Base-by-base conservation (phyloP, 2,888 invertebrate species). In the Melinaea menophilus region DNA sequence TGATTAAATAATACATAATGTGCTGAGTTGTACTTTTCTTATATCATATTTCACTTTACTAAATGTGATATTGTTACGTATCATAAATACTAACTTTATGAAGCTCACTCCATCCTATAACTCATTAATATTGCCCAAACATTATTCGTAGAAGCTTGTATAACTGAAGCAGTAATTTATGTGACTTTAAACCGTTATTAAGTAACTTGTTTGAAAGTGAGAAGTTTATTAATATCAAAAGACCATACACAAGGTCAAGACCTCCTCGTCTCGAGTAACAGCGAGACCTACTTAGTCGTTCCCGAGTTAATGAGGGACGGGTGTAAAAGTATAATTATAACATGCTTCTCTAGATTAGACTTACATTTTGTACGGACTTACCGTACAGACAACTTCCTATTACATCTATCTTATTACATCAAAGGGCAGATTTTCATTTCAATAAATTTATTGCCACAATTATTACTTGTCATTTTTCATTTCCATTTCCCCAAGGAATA, bases 401-500 rank as follows among this genome's bases (percentile, higher is more conserved):
- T 7, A 37, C 9, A 22, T 22, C 22, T 22, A 22, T 22, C 9
- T 41, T 41, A 11, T 41, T 9, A 9, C 1, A 31, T 51, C 31
- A 31, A 31, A n/a, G n/a, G 48, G 31, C 3, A 51, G 3, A 51
- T 31, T 31, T 9, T 51, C 22, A 46, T 31, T 47, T 55, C 56
- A 46, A 37, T 47, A 56, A 47, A 46, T 61, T 35, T 56, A 56
- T 22, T 46, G 45, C 45, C 34, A 12, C 59, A 55, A 31, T 67
- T 62, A 63, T 47, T 47, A 46, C 54, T 46, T 35, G 34, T 48
- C 60, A 61, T 58, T 37, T 64, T 63, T 63, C 56, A 61, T 61
- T 68, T 48, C 55, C 63, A 59, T 60, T 63, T 67, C 64, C 57
- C 62, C 58, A 61, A 51, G 63, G 57, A 59, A 56, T 33, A 59